Evolutionary conservation across 2,113 vertebrate species (phyloP), one percentile per base, ranked within the genome.

Genomic region (Plestiodon gilberti): DNA sequence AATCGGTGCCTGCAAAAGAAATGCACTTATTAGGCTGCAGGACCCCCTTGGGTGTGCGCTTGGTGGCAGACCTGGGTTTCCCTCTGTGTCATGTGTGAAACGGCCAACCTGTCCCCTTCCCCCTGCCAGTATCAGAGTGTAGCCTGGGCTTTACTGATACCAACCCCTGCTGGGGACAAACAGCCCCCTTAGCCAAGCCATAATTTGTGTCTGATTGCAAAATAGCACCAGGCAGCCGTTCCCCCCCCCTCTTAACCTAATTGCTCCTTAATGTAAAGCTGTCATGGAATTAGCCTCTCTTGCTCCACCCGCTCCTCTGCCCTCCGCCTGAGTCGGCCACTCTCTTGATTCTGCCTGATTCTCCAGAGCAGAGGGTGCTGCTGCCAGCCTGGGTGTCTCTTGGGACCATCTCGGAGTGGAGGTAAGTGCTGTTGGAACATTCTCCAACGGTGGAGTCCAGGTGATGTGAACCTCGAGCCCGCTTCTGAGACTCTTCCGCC

Each of bases 191-290:
- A 5, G 18, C 35, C 82, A 22, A 30, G 35, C 23, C 33, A 9
- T 65, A 59, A 30, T 38, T 25, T 22, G 57, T 74, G n/a, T 59
- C n/a, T 20, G 69, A 20, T 33, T 18, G 35, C 57, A 74, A 74
- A 83, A 30, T 18, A 75, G 57, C 70, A 2, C 25, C 1, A 6
- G 28, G 4, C 70, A 62, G 67, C 62, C 67, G 30, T 35, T 22
- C 28, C 62, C 30, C 28, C 62, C 30, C 59, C 80, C 75, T 55
- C 87, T 78, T 92, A 92, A 87, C 86, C 89, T 88, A 81, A 88
- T 89, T 90, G 86, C 52, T 86, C 4, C 0, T 83, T 82, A 64
- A 74, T 8, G 2, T 43, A 90, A 61, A 3, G 33, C 89, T 28
- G 9, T 67, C 8, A 75, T 0, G 2, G 91, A 89, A 86, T 92